A percentile compares a stretch with the other conserved stretches of the same genome.
phyloP scores from a whole-genome alignment of 2,888 invertebrate species.

The Ochropleura plecta region DNA sequence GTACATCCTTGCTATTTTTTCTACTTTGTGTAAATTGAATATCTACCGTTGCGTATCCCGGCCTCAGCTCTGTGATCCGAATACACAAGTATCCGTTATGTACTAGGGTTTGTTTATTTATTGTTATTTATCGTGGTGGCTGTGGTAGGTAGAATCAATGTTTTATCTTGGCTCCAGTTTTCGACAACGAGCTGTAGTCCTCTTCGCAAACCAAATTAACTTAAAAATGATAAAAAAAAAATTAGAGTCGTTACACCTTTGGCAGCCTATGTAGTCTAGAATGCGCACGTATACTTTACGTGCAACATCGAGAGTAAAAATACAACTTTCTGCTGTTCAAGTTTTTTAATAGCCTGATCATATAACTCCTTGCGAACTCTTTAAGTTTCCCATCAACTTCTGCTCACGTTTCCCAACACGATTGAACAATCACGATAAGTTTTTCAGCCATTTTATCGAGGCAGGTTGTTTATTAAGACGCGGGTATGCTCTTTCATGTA shows the following conservation, averaged over 20 bases:
- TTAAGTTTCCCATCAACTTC: neutral
- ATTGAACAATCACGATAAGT: slow-evolving; percentile 21
- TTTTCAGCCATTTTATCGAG: slow-evolving; percentile 34
- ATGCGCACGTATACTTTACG: neutral
- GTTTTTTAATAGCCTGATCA: slow-evolving; percentile 4
- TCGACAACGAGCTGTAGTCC: neutral
- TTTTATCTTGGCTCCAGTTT: neutral
- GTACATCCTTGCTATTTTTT: slow-evolving; percentile 45
- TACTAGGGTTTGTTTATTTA: slow-evolving; percentile 22
- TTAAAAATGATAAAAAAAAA: neutral
- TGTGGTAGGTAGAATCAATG: neutral
- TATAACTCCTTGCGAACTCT: slow-evolving; percentile 4
- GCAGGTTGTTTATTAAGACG: slow-evolving; percentile 46
- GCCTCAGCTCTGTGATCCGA: slow-evolving; percentile 34
- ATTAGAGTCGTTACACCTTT: neutral
- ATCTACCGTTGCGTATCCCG: slow-evolving; percentile 36
- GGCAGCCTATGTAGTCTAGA: neutral
- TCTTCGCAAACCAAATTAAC: neutral
- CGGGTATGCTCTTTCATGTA: slow-evolving; percentile 36
- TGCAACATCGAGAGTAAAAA: neutral
- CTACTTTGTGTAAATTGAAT: slow-evolving; percentile 49
- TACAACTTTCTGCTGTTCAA: neutral
- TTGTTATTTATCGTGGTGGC: slow-evolving; percentile 10
- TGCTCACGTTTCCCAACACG: slow-evolving; percentile 3
- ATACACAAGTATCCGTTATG: slow-evolving; percentile 38